Evolutionary conservation across 2,113 vertebrate species (phyloP), one percentile per base, ranked within the genome.

Genomic region (Silurus meridionalis): DNA sequence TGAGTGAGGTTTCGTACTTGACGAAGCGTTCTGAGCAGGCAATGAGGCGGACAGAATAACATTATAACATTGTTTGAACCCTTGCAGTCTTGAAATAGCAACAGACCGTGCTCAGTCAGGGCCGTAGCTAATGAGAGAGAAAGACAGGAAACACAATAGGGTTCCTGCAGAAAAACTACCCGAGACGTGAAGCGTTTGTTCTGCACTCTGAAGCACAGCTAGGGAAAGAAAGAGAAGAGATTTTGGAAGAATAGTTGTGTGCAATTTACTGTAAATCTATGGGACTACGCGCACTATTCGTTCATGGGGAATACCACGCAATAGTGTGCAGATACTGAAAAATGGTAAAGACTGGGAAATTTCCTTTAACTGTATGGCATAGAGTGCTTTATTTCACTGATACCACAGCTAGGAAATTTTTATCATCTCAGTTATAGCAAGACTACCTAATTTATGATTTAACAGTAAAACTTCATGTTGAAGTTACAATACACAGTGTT

Each of bases 21-120:
- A 80, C 52, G 21, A 85, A 93, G 92, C 92, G 55, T 89, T 89
- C 89, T 60, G 89, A 83, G 37, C 85, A 92, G 90, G 87, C 90
- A 95, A 93, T 93, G 92, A 93, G 91, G 90, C 92, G 86, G 71
- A 86, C 11, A 80, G 88, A 93, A 93, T 93, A 93, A 90, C 92
- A 93, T 94, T 92, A 94, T 80, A 90, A 80, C 55, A 87, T 90
- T 91, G 92, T 93, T 92, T 93, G 89, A 90, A 93, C 92, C 80
- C 83, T 88, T 84, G 78, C 86, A 83, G 82, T 81, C 63, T 69
- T 1, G 80, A 91, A 90, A 89, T 90, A 87, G 91, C 92, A 91
- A 90, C 64, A n/a, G 66, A 89, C 81, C 77, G 13, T 23, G 72
- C 86, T 82, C 87, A 89, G 91, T 90, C 90, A 91, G 88, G 84